A percentile compares a stretch with the other conserved stretches of the same genome.
Evolutionary conservation across 2,797 vertebrate genomes (phyloP).

Genomic region (Anas georgica): DNA sequence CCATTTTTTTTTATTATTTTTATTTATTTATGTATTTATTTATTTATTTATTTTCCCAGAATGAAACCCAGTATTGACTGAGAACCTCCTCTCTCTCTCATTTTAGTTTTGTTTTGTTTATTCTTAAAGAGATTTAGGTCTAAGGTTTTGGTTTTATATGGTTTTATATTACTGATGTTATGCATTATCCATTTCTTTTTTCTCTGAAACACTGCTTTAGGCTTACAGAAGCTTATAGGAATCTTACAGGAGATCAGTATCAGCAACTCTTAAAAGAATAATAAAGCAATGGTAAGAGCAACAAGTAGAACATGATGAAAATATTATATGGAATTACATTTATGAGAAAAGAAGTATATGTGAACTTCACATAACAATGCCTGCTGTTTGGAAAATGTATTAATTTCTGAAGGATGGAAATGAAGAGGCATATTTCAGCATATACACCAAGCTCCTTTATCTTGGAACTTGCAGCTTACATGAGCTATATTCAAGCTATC

Average conservation of each 20-base stretch:
- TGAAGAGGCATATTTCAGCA: not conserved
- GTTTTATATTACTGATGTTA: not conserved
- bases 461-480: not conserved
- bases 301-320: not conserved
- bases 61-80: not conserved
- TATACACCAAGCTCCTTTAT: not conserved
- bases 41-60: not conserved
- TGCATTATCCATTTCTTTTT: not conserved
- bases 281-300: not conserved
- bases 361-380: not conserved
- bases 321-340: not conserved
- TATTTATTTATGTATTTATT: not conserved
- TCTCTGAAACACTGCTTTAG: not conserved
- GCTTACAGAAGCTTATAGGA: not conserved
- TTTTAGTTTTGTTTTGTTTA: not conserved
- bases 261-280: not conserved
- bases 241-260: not conserved
- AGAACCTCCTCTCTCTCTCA: not conserved
- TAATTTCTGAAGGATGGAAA: not conserved
- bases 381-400: not conserved
- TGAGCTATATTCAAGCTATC: not conserved
- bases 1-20: not conserved
- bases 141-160: not conserved
- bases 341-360: not conserved
- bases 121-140: not conserved